Base-by-base conservation (phyloP, 64 coral and sea anemone genomes). In the Stylophora pistillata region DNA sequence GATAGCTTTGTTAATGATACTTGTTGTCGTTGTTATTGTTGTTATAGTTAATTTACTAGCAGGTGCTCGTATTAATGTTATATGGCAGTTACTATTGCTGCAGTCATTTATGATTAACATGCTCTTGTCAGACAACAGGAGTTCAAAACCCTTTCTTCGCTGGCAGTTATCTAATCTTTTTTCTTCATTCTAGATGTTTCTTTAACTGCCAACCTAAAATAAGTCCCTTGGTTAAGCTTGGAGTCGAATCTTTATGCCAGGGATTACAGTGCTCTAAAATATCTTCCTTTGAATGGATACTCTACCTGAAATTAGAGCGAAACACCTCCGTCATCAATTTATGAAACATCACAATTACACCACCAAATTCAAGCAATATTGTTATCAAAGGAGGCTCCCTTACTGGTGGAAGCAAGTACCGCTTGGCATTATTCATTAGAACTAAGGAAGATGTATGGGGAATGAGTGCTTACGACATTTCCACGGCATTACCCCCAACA, bases 331-430 rank as follows among this genome's bases (percentile, higher is more conserved):
- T 21, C 3, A n/a, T 41, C 47, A 23, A 68, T 20, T 83, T 83
- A 13, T 60, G 52, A 23, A 17, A 10, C 1, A n/a, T 83, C 37
- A 33, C 80, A 28, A 68, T 7, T 69, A 83, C 80, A n/a, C 61
- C 80, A 0, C 30, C 68, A 0, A 53, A 83, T 69, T 83, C 21
- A 25, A 69, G 61, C 10, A 10, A 30, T 2, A 69, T 83, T 52
- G 80, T 68, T 12, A 83, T 83, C 21, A 66, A 69, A 14, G 61
- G 52, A 14, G 64, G 64, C 15, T 83, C 80, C 14, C 58, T 83
- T 10, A 34, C 13, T 33, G 61, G 80, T 7, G 62, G 60, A 69
- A 69, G 15, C 21, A 68, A 69, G 4, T 83, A 83, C 53, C 80
- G 80, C 18, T 68, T 83, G 80, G 33, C n/a, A 37, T 12, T 83